Conservation (phyloP, 2,888 invertebrate genomes). For the Eugnorisma glareosa region DNA sequence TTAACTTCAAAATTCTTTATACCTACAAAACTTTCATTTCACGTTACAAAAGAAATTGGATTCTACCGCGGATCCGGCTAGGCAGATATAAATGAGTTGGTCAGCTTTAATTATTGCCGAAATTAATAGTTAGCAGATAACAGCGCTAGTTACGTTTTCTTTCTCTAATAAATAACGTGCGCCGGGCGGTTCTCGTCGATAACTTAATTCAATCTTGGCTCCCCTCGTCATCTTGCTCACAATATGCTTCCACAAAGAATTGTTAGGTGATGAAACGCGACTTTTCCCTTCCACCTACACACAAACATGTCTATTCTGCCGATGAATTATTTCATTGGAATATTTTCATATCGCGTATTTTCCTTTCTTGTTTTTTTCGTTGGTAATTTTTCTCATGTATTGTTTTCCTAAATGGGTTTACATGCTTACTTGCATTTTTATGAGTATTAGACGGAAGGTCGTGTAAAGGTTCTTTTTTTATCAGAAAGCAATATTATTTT, state of each 20-base stretch:
- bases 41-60: conserved; percentile 65
- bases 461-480: conserved; percentile 39
- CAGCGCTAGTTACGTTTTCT: conserved; percentile 77
- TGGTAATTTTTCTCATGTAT: conserved; percentile 48
- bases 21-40: conserved; percentile 59
- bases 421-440: conserved; percentile 53
- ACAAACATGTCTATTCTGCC: conserved; percentile 66
- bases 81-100: conserved; percentile 79
- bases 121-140: conserved; percentile 87
- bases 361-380: conserved; percentile 49
- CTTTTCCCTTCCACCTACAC: conserved; percentile 72
- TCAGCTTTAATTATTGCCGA: conserved; percentile 86
- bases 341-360: conserved; percentile 63
- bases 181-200: conserved; percentile 80
- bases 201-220: conserved; percentile 88
- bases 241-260: conserved; percentile 80
- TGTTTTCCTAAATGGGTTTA: conserved; percentile 58
- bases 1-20: conserved; percentile 46
- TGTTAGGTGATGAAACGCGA: conserved; percentile 79
- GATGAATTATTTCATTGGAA: conserved; percentile 68
- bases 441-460: conserved; percentile 40
- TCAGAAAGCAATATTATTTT: conserved; percentile 23
- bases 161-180: conserved; percentile 83
- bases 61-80: conserved; percentile 60
- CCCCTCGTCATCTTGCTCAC: conserved; percentile 83